A percentile compares a stretch with the other conserved stretches of the same genome.
These are phyloP conservation scores for Ptychodera flava DNA, from an alignment of 35 echinoderm and acorn worm species.

Conservation along the genomic window DNA sequence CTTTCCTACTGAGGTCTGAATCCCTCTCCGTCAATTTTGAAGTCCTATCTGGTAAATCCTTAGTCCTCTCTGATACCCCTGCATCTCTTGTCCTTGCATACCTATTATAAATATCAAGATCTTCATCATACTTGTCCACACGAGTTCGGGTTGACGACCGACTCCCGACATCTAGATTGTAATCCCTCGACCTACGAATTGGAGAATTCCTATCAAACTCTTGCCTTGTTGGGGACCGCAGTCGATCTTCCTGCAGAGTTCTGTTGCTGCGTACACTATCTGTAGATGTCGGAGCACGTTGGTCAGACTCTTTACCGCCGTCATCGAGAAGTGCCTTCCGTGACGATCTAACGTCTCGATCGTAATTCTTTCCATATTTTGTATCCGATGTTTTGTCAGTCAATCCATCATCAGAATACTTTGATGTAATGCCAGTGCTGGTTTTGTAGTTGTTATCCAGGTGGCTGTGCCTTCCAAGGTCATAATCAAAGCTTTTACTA, in stretches of 20 bases:
- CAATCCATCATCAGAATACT: not conserved
- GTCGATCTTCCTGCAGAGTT: no score
- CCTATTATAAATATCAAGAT: not conserved
- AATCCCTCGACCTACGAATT: not conserved
- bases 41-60: not conserved
- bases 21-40: not conserved
- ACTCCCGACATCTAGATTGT: not conserved
- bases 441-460: not conserved
- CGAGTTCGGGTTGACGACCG: not conserved
- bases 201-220: no score
- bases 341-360: not conserved
- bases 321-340: not conserved
- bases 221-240: no score
- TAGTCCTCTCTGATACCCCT: not conserved
- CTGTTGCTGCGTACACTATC: no score
- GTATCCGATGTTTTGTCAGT: not conserved
- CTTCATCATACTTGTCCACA: not conserved
- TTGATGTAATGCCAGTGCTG: no score
- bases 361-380: not conserved
- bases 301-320: not conserved
- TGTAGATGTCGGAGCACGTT: no score
- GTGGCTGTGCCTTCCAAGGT: not conserved
- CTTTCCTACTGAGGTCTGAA: not conserved
- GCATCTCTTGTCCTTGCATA: not conserved
- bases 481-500: not conserved